Conservation (phyloP, 2,888 invertebrate species). For the Octonoba sinensis region DNA sequence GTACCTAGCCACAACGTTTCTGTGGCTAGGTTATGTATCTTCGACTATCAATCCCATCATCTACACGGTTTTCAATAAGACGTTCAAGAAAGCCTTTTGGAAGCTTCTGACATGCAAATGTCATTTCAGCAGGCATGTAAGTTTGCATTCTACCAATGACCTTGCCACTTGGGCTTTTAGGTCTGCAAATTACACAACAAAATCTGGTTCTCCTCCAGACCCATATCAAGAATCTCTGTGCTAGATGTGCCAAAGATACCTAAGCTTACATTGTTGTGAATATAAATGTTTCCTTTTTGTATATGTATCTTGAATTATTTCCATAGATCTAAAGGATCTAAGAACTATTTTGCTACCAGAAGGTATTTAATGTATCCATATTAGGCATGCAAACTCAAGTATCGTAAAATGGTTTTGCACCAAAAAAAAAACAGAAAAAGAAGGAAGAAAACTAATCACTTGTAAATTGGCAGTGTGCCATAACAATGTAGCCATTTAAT, state of each 20-base stretch:
- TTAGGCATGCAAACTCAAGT: no score
- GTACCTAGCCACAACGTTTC: constrained; percentile 85
- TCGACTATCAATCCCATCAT: constrained; percentile 96
- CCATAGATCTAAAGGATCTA: no score
- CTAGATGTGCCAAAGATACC: constrained; percentile 30
- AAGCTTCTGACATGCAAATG: constrained; percentile 82
- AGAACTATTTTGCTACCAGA: no score
- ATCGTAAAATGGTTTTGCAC: no score
- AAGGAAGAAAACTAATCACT: no score
- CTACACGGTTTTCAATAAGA: constrained; percentile 95
- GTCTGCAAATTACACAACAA: constrained; percentile 55
- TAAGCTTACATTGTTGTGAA: no score
- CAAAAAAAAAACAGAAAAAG: no score
- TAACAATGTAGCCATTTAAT: no score
- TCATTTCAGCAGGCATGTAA: constrained; percentile 47
- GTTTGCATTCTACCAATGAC: constrained; percentile 55
- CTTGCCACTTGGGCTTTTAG: constrained; percentile 57
- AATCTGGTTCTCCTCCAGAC: constrained; percentile 56
- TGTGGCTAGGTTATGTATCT: constrained; percentile 94
- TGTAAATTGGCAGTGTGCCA: no score
- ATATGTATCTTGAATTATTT: no score
- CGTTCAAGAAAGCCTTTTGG: constrained; percentile 91
- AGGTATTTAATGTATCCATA: no score
- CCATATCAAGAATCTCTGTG: constrained; percentile 59
- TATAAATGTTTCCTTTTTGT: no score